phyloP scores from a whole-genome alignment of 2,888 invertebrate genomes.

The Sinhomidia bicolor region DNA sequence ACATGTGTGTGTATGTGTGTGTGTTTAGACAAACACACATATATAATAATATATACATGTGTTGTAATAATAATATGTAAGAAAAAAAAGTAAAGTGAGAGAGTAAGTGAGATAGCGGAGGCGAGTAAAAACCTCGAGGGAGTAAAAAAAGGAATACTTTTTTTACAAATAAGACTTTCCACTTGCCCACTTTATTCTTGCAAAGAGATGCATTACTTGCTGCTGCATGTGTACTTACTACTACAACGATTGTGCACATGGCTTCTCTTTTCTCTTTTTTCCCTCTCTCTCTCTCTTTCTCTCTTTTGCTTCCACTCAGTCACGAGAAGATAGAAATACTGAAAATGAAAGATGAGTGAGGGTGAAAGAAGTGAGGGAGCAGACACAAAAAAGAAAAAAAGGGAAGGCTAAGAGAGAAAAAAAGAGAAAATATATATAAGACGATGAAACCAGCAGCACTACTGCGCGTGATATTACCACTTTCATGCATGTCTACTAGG shows the following conservation, averaged over 20 bases:
- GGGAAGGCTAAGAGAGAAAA: background rate
- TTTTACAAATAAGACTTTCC: conserved; percentile 55
- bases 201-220: background rate
- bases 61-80: conserved; percentile 20
- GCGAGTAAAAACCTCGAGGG: conserved; percentile 74
- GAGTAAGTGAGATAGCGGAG: conserved; percentile 71
- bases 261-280: conserved; percentile 24
- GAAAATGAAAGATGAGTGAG: conserved; percentile 58
- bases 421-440: conserved; percentile 28
- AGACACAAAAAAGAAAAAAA: conserved; percentile 50
- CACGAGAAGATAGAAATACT: conserved; percentile 38
- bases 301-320: conserved; percentile 7
- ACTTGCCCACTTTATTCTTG: conserved; percentile 17
- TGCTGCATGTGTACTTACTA: background rate
- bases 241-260: conserved; percentile 22
- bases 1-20: background rate
- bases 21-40: background rate
- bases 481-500: background rate
- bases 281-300: too few relatives aligned
- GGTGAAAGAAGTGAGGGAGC: conserved; percentile 66
- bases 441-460: conserved; percentile 61
- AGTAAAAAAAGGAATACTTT: conserved; percentile 67
- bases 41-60: too few relatives aligned
- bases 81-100: conserved; percentile 70
- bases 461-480: conserved; percentile 61